Base-by-base conservation (phyloP, 1,140 invertebrate genomes). In the Drosophila jambulina region DNA sequence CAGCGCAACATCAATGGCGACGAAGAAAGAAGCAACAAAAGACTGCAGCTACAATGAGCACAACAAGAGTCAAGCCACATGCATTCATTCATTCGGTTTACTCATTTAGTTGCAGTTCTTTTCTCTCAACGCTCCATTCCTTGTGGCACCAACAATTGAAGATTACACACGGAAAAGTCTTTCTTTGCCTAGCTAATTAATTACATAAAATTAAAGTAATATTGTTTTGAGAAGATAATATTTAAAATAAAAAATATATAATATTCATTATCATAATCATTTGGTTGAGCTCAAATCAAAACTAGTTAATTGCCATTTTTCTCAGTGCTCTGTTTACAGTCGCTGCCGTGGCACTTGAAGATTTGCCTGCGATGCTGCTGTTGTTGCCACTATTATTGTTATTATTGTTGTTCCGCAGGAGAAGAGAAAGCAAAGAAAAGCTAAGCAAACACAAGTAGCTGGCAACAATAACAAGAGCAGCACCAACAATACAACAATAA, bases 361-460 rank as follows among this genome's bases (percentile, higher is more conserved):
- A 86, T 77, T 83, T 80, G 60, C 42, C 67, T 48, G 32, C 34
- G 51, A 36, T 51, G 36, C 53, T 62, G 64, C 57, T 54, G 62
- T 45, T 42, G 61, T 32, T 49, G 46, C 45, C 32, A 62, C 36
- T 53, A 53, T 70, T 70, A 56, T 70, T 70, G 48, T 70, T 67
- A 70, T 70, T 70, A 68, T 56, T 72, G 45, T 54, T 85, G 68
- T 60, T 45, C 45, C 57, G 29, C 65, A 53, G 53, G 42, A 61
- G 49, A 25, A 34, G 32, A 81, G 64, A 69, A 70, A 63, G 61
- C 71, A 69, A 65, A 78, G 78, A 64, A 81, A 86, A 79, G 80
- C 82, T 76, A 65, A 87, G 62, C 85, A 79, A 86, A 82, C 75
- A 78, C 75, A 78, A 79, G 59, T 65, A 79, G 62, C 76, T 51